phyloP scores from a whole-genome alignment of 2,797 vertebrate species.

The Pogoniulus pusillus region DNA sequence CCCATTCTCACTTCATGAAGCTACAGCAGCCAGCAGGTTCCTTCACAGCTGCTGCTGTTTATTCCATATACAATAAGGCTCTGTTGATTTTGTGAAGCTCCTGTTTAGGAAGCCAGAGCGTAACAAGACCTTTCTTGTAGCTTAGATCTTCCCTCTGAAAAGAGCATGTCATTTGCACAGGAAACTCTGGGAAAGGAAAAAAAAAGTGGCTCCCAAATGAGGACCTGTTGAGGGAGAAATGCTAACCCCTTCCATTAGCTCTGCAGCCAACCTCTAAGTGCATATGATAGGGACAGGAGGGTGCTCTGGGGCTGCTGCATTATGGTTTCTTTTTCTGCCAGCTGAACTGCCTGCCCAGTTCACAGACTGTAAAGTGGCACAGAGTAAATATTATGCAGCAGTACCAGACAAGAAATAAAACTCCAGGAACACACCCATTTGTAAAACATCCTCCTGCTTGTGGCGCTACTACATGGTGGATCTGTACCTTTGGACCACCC shows the following conservation, averaged over 20 bases:
- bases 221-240: not conserved
- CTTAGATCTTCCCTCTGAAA: not conserved
- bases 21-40: not conserved
- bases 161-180: not conserved
- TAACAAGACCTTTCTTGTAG: slow-evolving; percentile 35
- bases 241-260: not conserved
- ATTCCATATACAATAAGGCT: slow-evolving; percentile 28
- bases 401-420: not conserved
- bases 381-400: not conserved
- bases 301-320: not conserved
- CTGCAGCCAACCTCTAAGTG: not conserved
- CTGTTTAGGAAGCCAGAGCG: not conserved
- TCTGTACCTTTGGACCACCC: not conserved
- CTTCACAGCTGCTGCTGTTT: not conserved
- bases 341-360: not conserved
- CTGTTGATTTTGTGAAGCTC: slow-evolving; percentile 32
- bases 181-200: not conserved
- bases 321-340: not conserved
- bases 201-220: not conserved
- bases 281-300: rapidly evolving
- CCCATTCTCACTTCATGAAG: slow-evolving; percentile 18
- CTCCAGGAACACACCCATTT: not conserved
- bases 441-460: not conserved
- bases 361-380: not conserved
- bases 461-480: rapidly evolving